Evolutionary conservation across 2,113 vertebrate species (phyloP), one percentile per base, ranked within the genome.

Genomic region (Platichthys flesus): DNA sequence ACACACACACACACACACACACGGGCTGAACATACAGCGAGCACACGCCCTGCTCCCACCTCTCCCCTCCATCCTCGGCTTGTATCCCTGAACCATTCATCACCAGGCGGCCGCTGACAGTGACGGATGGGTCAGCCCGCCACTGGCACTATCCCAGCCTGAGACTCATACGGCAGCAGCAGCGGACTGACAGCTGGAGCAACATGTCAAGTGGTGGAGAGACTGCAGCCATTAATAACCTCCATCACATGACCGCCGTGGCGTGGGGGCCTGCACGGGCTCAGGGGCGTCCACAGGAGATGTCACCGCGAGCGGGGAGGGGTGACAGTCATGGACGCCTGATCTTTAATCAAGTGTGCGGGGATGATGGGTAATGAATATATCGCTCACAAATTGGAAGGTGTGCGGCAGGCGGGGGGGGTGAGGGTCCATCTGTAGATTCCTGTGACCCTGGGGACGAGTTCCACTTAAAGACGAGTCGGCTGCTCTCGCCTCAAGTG

Each of bases 221-320:
- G 96, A 97, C 96, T 95, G 94, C 92, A 95, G 96, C 97, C 97
- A 99, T 99, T 98, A 99, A 99, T 99, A 99, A 98, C 96, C 95
- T 93, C 94, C 94, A 95, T 96, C 97, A 97, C 95, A 95, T 95
- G 96, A 96, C 95, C 94, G 21, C 72, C 81, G 82, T 88, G 13
- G 72, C 4, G 9, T 58, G 58, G 56, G 73, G 67, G 65, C 37
- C 57, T 37, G 80, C 5, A 5, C 3, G 71, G 59, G 63, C 21
- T 9, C 13, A 1, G 67, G 55, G 66, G 40, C 16, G 26, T 56
- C 56, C 71, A 24, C 56, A 3, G 96, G 94, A 95, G 96, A 95
- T 96, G 97, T 96, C 95, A 93, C 92, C 60, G 95, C 90, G 93
- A 95, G 95, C 92, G 51, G 51, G 51, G 51, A 92, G 81, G 85